Evolutionary conservation across 2,113 vertebrate species (phyloP), one percentile per base, ranked within the genome.

Genomic region (Etheostoma cragini): DNA sequence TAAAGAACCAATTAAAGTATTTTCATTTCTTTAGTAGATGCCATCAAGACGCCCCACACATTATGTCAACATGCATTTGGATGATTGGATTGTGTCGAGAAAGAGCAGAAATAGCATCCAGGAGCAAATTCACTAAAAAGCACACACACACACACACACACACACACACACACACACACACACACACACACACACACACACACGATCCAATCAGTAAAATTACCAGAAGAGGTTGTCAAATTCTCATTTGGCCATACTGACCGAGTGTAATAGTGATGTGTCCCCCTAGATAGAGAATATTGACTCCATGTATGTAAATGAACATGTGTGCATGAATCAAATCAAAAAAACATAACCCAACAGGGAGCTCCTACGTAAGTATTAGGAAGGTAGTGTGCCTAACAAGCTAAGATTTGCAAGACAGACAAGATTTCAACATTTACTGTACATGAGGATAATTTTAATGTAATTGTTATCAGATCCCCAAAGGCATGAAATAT

Each of bases 1-100:
- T 69, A 22, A 46, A 83, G 10, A 66, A 60, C 19, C 74, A 57
- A 49, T 71, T 71, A 8, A 33, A 12, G 57, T 71, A 22, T 35
- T 82, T 86, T 46, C 30, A 73, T 85, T 78, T 72, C 13, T 76
- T 47, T 52, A 52, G 49, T 21, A 42, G 33, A 35, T 53, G 21
- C 53, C 53, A 64, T 72, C 71, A 57, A 38, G 38, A 66, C 50
- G 53, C 13, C 50, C 47, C 33, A 17, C 50, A 72, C 19, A 61
- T 17, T 6, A 63, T 47, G 63, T n/a, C 33, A 49, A 54, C 33
- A 57, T 42, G 68, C 47, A 68, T 53, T 14, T 26, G 53, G 21
- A 67, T 56, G 42, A 72, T 30, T 83, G 69, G 75, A 73, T 61
- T 80, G 53, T 58, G 19, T 26, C 46, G 49, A 45, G 26, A 79